Conservation (phyloP, 2,888 invertebrate species). For the Luffia ferchaultella region DNA sequence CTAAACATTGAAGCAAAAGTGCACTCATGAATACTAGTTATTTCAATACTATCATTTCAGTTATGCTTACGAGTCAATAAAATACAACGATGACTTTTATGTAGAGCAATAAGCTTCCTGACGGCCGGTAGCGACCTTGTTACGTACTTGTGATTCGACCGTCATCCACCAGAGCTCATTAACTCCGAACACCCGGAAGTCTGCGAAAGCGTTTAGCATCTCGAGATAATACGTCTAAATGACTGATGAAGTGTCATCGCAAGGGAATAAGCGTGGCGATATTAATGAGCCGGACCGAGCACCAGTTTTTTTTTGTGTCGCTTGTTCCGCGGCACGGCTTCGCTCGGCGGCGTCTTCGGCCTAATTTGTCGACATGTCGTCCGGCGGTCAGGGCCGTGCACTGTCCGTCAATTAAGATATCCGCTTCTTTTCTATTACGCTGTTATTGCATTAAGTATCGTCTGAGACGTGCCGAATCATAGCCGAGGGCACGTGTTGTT, state of each 20-base stretch:
- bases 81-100: no score
- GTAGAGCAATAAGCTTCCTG: no score
- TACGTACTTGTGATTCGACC: neutral
- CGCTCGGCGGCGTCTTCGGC: conserved; percentile 15
- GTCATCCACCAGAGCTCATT: conserved; percentile 1
- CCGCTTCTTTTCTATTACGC: conserved; percentile 53
- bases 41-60: no score
- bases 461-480: conserved; percentile 41
- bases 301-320: neutral
- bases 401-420: conserved; percentile 55
- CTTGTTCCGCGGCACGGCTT: neutral
- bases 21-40: no score
- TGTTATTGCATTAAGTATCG: conserved; percentile 51
- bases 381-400: conserved; percentile 44
- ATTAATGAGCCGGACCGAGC: neutral
- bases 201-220: conserved; percentile 29
- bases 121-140: neutral
- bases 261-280: conserved; percentile 19
- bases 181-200: conserved; percentile 32
- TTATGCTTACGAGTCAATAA: no score
- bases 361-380: conserved; percentile 33
- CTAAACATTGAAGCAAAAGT: neutral
- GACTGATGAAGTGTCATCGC: conserved; percentile 30
- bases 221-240: conserved; percentile 29
- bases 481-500: conserved; percentile 36